Base-by-base conservation (phyloP, 2,888 invertebrate genomes). In the Cantharis lateralis region DNA sequence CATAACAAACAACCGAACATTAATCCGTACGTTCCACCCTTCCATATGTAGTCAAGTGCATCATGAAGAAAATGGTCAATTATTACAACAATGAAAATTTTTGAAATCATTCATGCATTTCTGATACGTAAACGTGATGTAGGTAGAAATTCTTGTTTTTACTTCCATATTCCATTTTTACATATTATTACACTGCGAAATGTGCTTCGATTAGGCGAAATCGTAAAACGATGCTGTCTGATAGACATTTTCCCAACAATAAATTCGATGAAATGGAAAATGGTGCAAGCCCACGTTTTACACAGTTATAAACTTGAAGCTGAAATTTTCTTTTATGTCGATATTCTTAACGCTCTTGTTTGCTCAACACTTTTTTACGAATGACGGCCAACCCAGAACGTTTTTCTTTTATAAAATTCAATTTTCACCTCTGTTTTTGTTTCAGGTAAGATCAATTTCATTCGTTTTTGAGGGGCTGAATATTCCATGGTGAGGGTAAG, bases 1-100 rank as follows among this genome's bases (percentile, higher is more conserved):
- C 71, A 74, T 80, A 79, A 81, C 79, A 75, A 80, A 78, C 78
- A 74, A 78, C 75, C 78, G 74, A 76, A 76, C 76, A 74, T 71
- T 48, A 48, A n/a, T 72, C 62, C 79, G 76, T 20, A 63, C 70
- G 72, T 79, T 32, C 75, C 69, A 74, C 74, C 77, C 77, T 78
- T 75, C 70, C 70, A 70, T 69, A 69, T 78, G 70, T 71, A 72
- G n/a, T 68, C 66, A 74, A 70, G 66, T 74, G 62, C 77, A 74
- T 20, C 63, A 64, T 15, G 71, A 75, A 74, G 71, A 74, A 69
- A 74, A 73, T 64, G n/a, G 48, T 48, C 48, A 48, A 48, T 48
- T 32, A 32, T 13, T 48, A 48, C 5, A 48, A 48, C 48, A 48
- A n/a, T 13, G 48, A 48, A 48, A 48, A 48, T n/a, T 48, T 48